Conservation (phyloP, 2,113 vertebrate species). For the Sisor rabdophorus region DNA sequence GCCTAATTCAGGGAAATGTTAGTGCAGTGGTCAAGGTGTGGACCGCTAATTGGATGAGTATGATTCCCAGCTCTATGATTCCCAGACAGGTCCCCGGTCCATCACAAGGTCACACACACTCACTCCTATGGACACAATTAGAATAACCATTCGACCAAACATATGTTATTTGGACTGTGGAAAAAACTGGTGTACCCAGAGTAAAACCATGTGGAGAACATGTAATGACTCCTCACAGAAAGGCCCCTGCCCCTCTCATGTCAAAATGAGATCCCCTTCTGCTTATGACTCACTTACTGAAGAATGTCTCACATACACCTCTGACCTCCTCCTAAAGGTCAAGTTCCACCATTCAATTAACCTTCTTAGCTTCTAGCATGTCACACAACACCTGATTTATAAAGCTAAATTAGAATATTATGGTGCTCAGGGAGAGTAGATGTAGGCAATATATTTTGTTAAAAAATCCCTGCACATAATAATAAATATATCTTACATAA, state of each 20-base stretch:
- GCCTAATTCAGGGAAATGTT: neutral
- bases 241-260: slow-evolving; percentile 1
- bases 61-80: no score
- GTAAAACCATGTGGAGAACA: no score
- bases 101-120: no score
- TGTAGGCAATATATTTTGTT: slow-evolving; percentile 30
- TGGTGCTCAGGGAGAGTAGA: slow-evolving; percentile 22
- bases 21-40: no score
- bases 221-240: no score
- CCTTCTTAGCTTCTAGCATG: slow-evolving; percentile 12
- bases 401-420: slow-evolving; percentile 47
- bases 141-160: no score
- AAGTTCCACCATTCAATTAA: slow-evolving; percentile 40
- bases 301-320: slow-evolving; percentile 8
- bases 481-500: no score
- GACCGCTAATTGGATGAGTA: no score
- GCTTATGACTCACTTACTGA: slow-evolving; percentile 5
- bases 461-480: slow-evolving; percentile 24
- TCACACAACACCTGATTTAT: slow-evolving; percentile 40
- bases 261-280: slow-evolving; percentile 18
- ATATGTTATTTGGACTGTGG: no score
- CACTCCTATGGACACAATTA: no score
- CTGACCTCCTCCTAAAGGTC: slow-evolving; percentile 40
- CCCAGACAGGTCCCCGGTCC: no score
- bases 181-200: no score